Evolutionary conservation across 2,113 vertebrate genomes (phyloP).

Genomic region (Oreochromis spilurus): DNA sequence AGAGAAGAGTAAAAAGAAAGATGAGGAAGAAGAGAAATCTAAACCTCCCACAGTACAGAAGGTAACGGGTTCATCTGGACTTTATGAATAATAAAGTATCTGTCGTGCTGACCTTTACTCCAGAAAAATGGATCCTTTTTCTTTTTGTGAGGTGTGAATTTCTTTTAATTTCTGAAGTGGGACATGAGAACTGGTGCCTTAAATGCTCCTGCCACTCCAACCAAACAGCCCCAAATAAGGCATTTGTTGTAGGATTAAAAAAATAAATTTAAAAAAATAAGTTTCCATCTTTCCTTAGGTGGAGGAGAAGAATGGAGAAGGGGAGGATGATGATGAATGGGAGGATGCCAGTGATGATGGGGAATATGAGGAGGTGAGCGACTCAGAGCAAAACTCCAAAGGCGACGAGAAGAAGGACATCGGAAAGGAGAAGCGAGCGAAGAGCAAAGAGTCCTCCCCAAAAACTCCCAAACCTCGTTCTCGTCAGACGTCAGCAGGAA

Average conservation of each 20-base stretch:
- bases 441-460: background rate
- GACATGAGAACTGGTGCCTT: background rate
- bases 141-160: background rate
- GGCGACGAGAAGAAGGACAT: constrained; percentile 41
- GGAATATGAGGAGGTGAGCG: background rate
- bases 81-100: background rate
- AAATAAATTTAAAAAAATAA: too few relatives aligned
- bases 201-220: fast-evolving
- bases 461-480: background rate
- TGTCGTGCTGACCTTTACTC: background rate
- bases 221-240: background rate
- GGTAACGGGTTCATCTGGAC: constrained; percentile 16
- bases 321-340: constrained; percentile 57
- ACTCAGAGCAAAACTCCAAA: constrained; percentile 31
- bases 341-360: constrained; percentile 54
- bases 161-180: background rate
- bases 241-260: background rate
- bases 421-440: constrained; percentile 36
- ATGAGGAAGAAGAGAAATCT: constrained; percentile 15
- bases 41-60: constrained; percentile 33
- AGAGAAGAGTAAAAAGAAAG: background rate
- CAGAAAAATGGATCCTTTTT: background rate
- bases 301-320: constrained; percentile 14
- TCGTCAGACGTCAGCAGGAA: constrained; percentile 7
- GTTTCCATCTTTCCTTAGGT: constrained; percentile 3